Base-by-base conservation (phyloP, 1,140 invertebrate species). In the Tachypleus tridentatus region DNA sequence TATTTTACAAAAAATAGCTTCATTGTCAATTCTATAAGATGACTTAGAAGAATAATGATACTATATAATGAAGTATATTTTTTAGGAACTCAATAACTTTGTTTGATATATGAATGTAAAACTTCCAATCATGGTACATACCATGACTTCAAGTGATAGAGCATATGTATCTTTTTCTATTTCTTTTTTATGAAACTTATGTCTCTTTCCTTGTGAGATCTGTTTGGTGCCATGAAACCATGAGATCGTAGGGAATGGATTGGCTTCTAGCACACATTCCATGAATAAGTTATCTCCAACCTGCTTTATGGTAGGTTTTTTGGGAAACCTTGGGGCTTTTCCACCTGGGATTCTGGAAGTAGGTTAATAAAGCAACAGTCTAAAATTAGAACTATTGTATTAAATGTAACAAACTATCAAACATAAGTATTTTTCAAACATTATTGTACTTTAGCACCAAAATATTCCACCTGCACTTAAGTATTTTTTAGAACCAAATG, bases 301-400 rank as follows among this genome's bases (percentile, higher is more conserved):
- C 81, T 97, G 94, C 72, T 90, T 86, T 71, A 98, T 97, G 49
- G 91, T 94, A 62, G 94, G 94, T 78, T 97, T 97, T 83, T 96
- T 96, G 53, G 94, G 93, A 78, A 98, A 98, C 71, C 93, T 83
- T 57, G 93, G 94, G 65, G 92, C 85, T 80, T 96, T 96, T 69
- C 92, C 93, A 73, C 92, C 90, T 50, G 91, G 90, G 79, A 94
- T 91, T 85, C 75, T 76, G n/a, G 73, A 71, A 64, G 8, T 51
- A 0, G 49, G 29, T 29, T 29, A 29, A 29, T 29, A 29, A 29
- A 29, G 29, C 29, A 29, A 29, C 29, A 29, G 29, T 29, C 29
- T 29, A 29, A 29, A 29, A 29, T 29, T 29, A 29, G 29, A 29
- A 29, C 29, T 29, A 29, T 29, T 29, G 29, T 29, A 29, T 29